Evolutionary conservation across 2,113 vertebrate genomes (phyloP).

Genomic region (Cygnus buccinator): DNA sequence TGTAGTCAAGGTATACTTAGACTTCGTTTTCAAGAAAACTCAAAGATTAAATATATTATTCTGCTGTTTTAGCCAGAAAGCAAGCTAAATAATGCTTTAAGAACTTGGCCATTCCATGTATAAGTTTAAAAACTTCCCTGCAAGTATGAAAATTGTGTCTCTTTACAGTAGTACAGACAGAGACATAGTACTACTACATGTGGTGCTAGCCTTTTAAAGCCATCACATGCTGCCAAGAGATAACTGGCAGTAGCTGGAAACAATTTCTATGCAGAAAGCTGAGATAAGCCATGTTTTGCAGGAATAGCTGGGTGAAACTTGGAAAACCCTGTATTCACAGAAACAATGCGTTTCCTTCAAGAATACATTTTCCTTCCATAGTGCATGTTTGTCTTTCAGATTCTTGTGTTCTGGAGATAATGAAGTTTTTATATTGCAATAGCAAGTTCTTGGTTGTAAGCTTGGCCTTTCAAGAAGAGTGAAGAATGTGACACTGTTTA

Average conservation of each 20-base stretch:
- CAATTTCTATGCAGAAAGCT: neutral
- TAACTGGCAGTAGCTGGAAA: neutral
- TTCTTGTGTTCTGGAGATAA: neutral
- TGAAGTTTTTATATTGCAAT: neutral
- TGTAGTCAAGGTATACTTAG: neutral
- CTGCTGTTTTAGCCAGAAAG: neutral
- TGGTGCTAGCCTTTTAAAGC: neutral
- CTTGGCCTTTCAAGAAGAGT: neutral
- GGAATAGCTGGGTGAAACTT: neutral
- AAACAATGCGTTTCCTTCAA: neutral
- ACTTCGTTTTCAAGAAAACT: neutral
- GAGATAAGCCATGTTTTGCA: neutral
- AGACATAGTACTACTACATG: neutral
- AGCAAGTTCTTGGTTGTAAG: neutral
- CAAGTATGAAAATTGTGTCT: neutral
- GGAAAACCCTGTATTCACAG: neutral
- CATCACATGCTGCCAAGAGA: neutral
- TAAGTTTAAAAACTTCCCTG: neutral
- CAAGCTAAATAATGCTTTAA: neutral
- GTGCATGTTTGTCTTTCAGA: neutral
- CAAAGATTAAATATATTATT: neutral
- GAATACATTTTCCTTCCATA: neutral
- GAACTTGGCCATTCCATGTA: neutral
- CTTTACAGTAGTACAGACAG: neutral
- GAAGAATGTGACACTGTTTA: neutral